Evolutionary conservation across 2,797 vertebrate species (phyloP), one percentile per base, ranked within the genome.

Genomic region (Avahi laniger): DNA sequence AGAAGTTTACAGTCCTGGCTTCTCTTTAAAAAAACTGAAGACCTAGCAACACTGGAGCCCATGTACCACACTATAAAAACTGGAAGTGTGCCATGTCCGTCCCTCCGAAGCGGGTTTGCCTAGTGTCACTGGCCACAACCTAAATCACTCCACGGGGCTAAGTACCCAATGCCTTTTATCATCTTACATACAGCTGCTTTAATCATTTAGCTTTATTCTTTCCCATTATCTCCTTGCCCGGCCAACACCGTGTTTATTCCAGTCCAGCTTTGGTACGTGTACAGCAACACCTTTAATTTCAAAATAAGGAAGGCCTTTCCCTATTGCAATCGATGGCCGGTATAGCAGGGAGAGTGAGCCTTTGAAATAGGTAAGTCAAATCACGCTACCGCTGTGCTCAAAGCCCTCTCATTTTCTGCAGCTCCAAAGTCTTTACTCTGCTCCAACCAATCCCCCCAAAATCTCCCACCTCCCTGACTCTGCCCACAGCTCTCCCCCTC

Each of bases 401-500:
- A 73, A 95, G 46, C 18, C 14, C 69, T 70, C 17, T 38, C 30
- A 38, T 57, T 88, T 93, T 57, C 11, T 17, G 67, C 30, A 43
- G 14, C 50, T 59, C 10, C 48, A 50, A 90, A 59, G 8, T 26
- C 33, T 15, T 85, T n/a, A 46, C 2, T 72, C 17, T 46, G 38
- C 10, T 7, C 6, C 63, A 17, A 7, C 7, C 18, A 18, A 65
- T 7, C 57, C 15, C 15, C 17, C 8, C 50, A 93, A n/a, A 0
- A 57, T 10, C 24, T 33, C 24, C 3, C 20, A 3, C 20, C 35
- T 20, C 15, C n/a, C 9, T 4, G 41, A 14, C 24, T 46, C 33
- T 7, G 41, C 0, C 6, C 9, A 28, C 14, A 18, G 0, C 4
- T 46, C 24, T 30, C 1, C 3, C 7, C 7, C 7, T 33, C 14